Conservation (phyloP, 2,113 vertebrate species). For the Abramis brama region DNA sequence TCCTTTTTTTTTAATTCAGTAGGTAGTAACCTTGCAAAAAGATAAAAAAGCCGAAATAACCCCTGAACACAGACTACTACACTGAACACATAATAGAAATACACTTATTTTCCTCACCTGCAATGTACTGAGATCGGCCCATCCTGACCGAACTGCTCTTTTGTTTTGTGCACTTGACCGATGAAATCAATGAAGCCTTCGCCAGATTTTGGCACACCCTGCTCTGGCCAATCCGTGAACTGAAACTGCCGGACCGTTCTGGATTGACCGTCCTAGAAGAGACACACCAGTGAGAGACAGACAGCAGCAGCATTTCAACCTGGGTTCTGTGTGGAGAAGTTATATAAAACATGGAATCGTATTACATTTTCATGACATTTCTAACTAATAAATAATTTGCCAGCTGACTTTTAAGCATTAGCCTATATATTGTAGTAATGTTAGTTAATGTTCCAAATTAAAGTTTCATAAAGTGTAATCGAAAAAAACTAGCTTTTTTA, state of each 20-base stretch:
- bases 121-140: slow-evolving; percentile 80
- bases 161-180: slow-evolving; percentile 81
- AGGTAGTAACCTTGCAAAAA: background rate
- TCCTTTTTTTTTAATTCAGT: background rate
- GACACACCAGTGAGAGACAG: background rate
- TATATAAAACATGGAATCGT: background rate
- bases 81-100: background rate
- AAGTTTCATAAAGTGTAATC: background rate
- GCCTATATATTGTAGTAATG: background rate
- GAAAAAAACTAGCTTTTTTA: background rate
- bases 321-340: background rate
- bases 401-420: background rate
- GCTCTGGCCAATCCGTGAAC: slow-evolving; percentile 81
- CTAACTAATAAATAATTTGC: background rate
- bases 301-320: background rate
- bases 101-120: slow-evolving; percentile 65
- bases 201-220: slow-evolving; percentile 81
- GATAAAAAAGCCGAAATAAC: background rate
- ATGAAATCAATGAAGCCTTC: slow-evolving; percentile 82
- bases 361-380: background rate
- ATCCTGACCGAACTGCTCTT: slow-evolving; percentile 81
- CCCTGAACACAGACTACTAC: background rate
- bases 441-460: background rate
- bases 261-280: slow-evolving; percentile 76
- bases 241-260: slow-evolving; percentile 80